A percentile compares a stretch with the other conserved stretches of the same genome.
These are phyloP conservation scores for Tipula lateralis DNA, from an alignment of 2,888 invertebrate genomes.

Conservation along the genomic window DNA sequence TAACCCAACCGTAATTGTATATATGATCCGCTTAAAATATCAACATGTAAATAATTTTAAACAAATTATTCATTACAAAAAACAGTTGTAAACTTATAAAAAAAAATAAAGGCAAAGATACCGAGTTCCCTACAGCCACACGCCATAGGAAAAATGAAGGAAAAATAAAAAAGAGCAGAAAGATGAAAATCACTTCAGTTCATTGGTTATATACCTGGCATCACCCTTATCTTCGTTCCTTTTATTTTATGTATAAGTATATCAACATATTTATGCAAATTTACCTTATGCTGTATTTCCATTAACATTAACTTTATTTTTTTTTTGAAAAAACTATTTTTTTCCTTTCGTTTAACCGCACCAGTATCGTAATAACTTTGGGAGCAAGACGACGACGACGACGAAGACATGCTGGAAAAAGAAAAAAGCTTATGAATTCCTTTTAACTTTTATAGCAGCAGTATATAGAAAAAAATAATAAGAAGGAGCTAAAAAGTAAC, in stretches of 20 bases:
- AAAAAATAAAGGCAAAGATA: neutral
- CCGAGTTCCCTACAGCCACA: neutral
- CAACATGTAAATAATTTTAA: conserved; percentile 11
- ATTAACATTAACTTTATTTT: conserved; percentile 12
- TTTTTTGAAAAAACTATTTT: neutral
- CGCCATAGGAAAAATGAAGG: neutral
- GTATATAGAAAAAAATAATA: neutral
- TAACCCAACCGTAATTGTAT: neutral
- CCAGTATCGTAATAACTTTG: conserved; percentile 5
- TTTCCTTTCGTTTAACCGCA: neutral
- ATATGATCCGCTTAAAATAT: conserved; percentile 20
- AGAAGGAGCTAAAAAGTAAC: neutral
- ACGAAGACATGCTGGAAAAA: neutral
- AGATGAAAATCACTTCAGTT: conserved; percentile 1
- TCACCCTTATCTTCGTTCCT: neutral
- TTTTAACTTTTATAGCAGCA: neutral
- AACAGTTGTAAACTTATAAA: neutral
- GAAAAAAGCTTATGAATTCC: conserved; percentile 2
- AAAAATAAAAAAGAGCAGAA: neutral
- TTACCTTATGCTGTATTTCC: conserved; percentile 19
- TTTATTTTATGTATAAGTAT: conserved; percentile 13
- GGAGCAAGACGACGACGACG: neutral
- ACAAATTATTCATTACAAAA: conserved; percentile 24
- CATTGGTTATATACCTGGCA: neutral
- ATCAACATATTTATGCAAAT: neutral